A percentile compares a stretch with the other conserved stretches of the same genome.
phyloP scores from a whole-genome alignment of 2,888 invertebrate species.

The Calameuta idolon region DNA sequence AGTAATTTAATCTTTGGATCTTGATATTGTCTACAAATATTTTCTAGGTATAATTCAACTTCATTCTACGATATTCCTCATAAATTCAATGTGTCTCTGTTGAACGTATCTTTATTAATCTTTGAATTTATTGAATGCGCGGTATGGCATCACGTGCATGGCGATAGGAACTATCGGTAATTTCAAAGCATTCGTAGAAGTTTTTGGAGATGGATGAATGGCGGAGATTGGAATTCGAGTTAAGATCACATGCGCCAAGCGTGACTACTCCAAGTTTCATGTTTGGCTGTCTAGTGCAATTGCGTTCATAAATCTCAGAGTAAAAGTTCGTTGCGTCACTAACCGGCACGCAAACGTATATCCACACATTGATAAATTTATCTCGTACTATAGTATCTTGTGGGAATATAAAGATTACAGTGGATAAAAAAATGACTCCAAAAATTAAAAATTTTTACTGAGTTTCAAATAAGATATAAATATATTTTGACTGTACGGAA shows the following conservation, averaged over 20 bases:
- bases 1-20: not conserved
- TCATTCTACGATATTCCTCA: not conserved
- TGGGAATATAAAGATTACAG: not conserved
- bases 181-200: not conserved
- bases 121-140: not conserved
- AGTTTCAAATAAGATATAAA: not conserved
- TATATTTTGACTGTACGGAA: not conserved
- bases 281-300: constrained; percentile 50
- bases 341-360: not conserved
- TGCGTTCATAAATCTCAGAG: constrained; percentile 49
- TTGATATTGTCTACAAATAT: not conserved
- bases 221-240: constrained; percentile 40
- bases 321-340: constrained; percentile 48
- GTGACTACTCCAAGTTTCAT: constrained; percentile 28
- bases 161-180: not conserved
- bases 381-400: not conserved
- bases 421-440: not conserved
- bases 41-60: not conserved
- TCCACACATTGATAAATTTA: not conserved
- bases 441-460: not conserved
- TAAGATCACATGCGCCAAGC: constrained; percentile 36
- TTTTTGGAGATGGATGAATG: constrained; percentile 38
- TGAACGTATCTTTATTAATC: not conserved
- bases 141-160: not conserved
- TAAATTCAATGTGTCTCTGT: not conserved